phyloP scores from a whole-genome alignment of 2,888 invertebrate genomes.

The Drosophila mimica region DNA sequence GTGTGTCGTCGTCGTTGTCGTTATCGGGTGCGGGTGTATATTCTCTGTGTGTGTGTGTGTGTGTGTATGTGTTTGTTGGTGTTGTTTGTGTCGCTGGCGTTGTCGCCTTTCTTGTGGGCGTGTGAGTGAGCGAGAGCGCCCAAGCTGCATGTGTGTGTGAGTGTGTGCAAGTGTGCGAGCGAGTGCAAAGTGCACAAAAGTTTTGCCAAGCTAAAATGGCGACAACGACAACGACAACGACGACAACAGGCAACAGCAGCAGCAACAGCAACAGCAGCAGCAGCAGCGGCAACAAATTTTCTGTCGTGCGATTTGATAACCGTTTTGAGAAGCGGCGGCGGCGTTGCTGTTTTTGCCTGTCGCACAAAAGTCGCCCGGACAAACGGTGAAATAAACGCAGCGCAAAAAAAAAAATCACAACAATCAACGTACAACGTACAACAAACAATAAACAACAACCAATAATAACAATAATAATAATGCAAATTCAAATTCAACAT shows the following conservation, averaged over 20 bases:
- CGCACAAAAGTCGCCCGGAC: constrained; percentile 48
- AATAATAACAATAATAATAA: constrained; percentile 11
- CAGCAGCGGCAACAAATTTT: constrained; percentile 51
- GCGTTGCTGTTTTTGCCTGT: constrained; percentile 59
- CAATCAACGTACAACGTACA: constrained; percentile 1
- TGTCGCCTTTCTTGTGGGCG: constrained; percentile 27
- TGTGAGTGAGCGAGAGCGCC: constrained; percentile 43
- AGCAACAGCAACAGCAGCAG: constrained; percentile 32
- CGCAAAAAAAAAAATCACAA: constrained; percentile 2
- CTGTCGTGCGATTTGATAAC: constrained; percentile 75
- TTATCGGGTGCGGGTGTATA: constrained; percentile 43
- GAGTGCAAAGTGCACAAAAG: constrained; percentile 77
- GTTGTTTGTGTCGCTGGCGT: constrained; percentile 45
- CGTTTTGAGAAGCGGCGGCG: constrained; percentile 74
- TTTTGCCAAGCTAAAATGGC: constrained; percentile 74
- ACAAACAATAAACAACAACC: not conserved
- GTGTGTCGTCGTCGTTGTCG: constrained; percentile 47
- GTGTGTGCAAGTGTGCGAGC: constrained; percentile 38
- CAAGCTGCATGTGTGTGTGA: constrained; percentile 25
- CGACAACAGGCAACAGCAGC: constrained; percentile 42
- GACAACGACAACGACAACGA: constrained; percentile 62
- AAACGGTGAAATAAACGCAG: constrained; percentile 8
- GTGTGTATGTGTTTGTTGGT: constrained; percentile 10
- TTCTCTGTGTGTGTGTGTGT: constrained; percentile 6
- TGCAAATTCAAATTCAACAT: not conserved